Percentiles rank a stretch among this genome's conserved stretches.
Conservation (phyloP, 2,797 vertebrate genomes). For the Alfaro cultratus region DNA sequence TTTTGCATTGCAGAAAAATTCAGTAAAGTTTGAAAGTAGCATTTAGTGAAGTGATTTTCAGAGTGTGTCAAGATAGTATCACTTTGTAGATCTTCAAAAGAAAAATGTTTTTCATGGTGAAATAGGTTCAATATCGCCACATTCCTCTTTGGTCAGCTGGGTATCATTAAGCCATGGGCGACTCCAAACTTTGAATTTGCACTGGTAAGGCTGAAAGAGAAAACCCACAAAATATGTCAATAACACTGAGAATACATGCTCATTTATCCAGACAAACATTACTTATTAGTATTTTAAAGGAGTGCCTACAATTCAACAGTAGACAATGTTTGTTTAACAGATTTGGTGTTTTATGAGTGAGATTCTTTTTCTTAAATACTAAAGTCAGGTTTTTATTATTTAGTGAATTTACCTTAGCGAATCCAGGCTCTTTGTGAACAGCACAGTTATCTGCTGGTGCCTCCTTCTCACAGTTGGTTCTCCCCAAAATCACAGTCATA, state of each 20-base stretch:
- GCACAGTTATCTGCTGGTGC: neutral
- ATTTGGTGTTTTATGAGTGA: neutral
- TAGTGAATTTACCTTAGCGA: neutral
- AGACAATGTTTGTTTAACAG: neutral
- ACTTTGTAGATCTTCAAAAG: neutral
- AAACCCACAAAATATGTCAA: neutral
- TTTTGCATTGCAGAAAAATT: neutral
- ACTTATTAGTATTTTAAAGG: neutral
- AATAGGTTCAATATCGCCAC: neutral
- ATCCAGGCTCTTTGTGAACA: neutral
- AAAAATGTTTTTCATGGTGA: neutral
- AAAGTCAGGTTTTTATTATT: neutral
- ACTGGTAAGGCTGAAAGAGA: neutral
- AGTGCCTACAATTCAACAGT: neutral
- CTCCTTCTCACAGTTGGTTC: neutral
- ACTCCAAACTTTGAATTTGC: neutral
- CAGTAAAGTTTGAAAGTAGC: neutral
- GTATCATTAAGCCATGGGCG: neutral
- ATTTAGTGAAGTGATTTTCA: neutral
- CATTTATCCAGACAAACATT: neutral
- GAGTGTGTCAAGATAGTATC: neutral
- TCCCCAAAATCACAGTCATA: neutral
- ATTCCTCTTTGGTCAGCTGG: neutral
- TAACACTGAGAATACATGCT: neutral
- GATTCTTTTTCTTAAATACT: neutral